Evolutionary conservation across 2,888 invertebrate species (phyloP), one percentile per base, ranked within the genome.

Genomic region (Caenorhabditis sulstoni): DNA sequence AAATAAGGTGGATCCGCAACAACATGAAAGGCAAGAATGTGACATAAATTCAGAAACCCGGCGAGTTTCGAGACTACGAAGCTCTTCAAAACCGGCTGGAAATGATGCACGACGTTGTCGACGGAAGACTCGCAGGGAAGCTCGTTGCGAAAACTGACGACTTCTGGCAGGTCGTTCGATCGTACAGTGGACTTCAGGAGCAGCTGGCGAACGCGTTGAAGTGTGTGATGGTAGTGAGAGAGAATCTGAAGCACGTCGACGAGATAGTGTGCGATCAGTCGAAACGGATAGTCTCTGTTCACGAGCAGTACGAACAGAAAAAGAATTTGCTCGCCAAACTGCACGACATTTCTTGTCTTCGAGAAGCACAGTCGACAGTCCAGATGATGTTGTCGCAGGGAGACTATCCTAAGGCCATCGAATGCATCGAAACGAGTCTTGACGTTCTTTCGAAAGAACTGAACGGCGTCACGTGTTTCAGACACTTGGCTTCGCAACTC

Each of bases 181-280:
- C 97, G 8, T 98, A 99, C 91, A 97, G 98, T 91, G 95, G 95
- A 35, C 94, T 99, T 59, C 95, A 97, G 94, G 96, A 96, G 85
- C 95, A 97, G 90, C 94, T 99, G 93, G 94, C 94, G 0, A 93
- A 94, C 12, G 86, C 88, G 7, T 73, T 85, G 73, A 59, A 77
- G 41, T 68, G 76, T 61, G 84, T 87, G 8, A 71, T 78, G 37
- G 66, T 55, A 9, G 84, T 88, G n/a, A 80, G 87, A 81, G 81
- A 73, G 50, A 81, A 80, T 59, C 55, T 87, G 66, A 85, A 75
- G 49, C 65, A 82, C 14, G 84, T 82, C 9, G 78, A 79, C n/a
- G 65, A 65, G 18, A 62, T 81, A 12, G 81, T 84, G 2, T 84
- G 83, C 41, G 85, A 86, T 9, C 81, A 84, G 52, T 82, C 86